phyloP scores from a whole-genome alignment of 2,888 invertebrate species.

The Drosophila colorata region DNA sequence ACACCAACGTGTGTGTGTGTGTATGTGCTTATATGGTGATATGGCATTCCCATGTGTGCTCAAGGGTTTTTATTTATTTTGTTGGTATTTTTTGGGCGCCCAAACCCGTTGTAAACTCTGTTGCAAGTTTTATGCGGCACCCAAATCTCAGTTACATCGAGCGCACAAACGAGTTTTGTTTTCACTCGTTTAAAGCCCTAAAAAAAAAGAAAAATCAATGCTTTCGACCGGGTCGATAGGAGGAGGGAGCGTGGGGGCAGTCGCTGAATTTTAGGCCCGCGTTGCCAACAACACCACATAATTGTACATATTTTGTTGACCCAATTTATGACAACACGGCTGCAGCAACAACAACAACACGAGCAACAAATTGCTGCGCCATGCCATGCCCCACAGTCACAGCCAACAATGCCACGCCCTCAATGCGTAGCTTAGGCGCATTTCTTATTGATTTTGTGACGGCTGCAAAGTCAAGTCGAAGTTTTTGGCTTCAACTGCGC shows the following conservation, averaged over 20 bases:
- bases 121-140: slow-evolving; percentile 40
- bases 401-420: slow-evolving; percentile 28
- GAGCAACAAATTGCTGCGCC: slow-evolving; percentile 31
- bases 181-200: slow-evolving; percentile 36
- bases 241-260: neutral
- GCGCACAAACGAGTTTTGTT: slow-evolving; percentile 63
- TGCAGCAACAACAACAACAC: slow-evolving; percentile 9
- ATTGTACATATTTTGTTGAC: slow-evolving; percentile 72
- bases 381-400: slow-evolving; percentile 23
- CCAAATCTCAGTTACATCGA: slow-evolving; percentile 61
- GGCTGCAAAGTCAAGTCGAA: slow-evolving; percentile 25
- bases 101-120: slow-evolving; percentile 64
- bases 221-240: slow-evolving; percentile 21
- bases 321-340: slow-evolving; percentile 69
- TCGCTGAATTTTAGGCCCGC: slow-evolving; percentile 58
- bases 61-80: slow-evolving; percentile 52
- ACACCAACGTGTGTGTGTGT: slow-evolving; percentile 8
- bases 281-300: slow-evolving; percentile 48
- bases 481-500: slow-evolving; percentile 24
- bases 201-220: slow-evolving; percentile 54
- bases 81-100: slow-evolving; percentile 37
- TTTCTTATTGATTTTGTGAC: slow-evolving; percentile 55
- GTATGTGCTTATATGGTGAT: slow-evolving; percentile 18
- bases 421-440: slow-evolving; percentile 37
- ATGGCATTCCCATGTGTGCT: slow-evolving; percentile 66